Conservation (phyloP, 2,888 invertebrate genomes). For the Tanytarsus gracilentus region DNA sequence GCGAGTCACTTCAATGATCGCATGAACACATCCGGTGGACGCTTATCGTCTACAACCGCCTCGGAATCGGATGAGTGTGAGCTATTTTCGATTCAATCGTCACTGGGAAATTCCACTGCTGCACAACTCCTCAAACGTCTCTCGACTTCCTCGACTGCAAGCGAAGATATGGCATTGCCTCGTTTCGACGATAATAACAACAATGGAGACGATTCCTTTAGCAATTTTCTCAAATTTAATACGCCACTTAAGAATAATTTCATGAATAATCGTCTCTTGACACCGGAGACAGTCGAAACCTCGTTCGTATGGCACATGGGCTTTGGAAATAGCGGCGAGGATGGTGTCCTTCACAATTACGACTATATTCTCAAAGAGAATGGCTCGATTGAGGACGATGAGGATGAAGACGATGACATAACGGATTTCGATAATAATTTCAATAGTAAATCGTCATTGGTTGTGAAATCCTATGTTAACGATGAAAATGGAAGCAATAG, state of each 20-base stretch:
- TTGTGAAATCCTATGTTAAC: background rate
- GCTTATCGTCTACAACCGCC: constrained; percentile 23
- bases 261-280: constrained; percentile 17
- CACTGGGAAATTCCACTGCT: background rate
- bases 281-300: constrained; percentile 10
- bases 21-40: constrained; percentile 24
- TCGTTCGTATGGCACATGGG: constrained; percentile 28
- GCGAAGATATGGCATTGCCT: background rate
- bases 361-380: constrained; percentile 23
- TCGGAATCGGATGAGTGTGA: constrained; percentile 27
- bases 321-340: background rate
- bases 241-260: constrained; percentile 28
- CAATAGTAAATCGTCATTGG: background rate
- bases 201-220: constrained; percentile 18
- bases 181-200: background rate
- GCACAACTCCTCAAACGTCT: constrained; percentile 1
- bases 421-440: constrained; percentile 28
- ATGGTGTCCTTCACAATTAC: background rate
- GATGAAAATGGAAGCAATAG: background rate
- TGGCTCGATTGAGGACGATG: constrained; percentile 22
- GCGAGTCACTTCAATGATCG: constrained; percentile 27
- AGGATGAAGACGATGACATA: constrained; percentile 30
- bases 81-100: constrained; percentile 23
- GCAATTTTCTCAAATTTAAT: constrained; percentile 26
- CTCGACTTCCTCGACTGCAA: constrained; percentile 3